A percentile compares a stretch with the other conserved stretches of the same genome.
phyloP scores from a whole-genome alignment of 2,888 invertebrate species.

The Ochropacha duplaris region DNA sequence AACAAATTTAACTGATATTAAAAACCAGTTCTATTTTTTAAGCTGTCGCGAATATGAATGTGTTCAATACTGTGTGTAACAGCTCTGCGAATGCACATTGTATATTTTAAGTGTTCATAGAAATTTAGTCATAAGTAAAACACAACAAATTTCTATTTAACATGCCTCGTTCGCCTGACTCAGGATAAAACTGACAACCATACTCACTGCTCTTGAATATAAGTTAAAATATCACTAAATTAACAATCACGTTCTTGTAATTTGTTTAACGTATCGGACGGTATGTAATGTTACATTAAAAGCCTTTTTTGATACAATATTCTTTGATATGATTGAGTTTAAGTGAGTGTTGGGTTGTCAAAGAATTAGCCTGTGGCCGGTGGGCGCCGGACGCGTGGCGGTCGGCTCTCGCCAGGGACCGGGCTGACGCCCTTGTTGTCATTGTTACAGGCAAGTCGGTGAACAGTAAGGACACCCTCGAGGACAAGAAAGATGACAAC shows the following conservation, averaged over 20 bases:
- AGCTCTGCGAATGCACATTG: slow-evolving; percentile 12
- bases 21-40: neutral
- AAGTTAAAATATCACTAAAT: neutral
- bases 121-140: neutral
- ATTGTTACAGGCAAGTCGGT: slow-evolving; percentile 85
- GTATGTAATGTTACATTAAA: no score
- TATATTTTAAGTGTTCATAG: neutral
- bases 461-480: slow-evolving; percentile 84
- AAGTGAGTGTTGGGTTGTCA: neutral
- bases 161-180: neutral
- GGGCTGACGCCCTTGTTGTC: slow-evolving; percentile 63
- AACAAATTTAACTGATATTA: neutral
- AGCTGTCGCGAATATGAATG: slow-evolving; percentile 8
- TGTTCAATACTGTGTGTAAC: slow-evolving; percentile 3
- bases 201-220: neutral
- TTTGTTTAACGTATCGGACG: no score
- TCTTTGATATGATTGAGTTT: neutral
- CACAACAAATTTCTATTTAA: neutral
- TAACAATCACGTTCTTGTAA: neutral
- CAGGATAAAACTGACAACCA: neutral
- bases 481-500: slow-evolving; percentile 91
- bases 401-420: slow-evolving; percentile 20
- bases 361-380: slow-evolving; percentile 6
- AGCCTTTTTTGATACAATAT: neutral
- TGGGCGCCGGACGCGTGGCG: slow-evolving; percentile 23